Evolutionary conservation across 2,113 vertebrate species (phyloP), one percentile per base, ranked within the genome.

Genomic region (Vireo altiloquus): DNA sequence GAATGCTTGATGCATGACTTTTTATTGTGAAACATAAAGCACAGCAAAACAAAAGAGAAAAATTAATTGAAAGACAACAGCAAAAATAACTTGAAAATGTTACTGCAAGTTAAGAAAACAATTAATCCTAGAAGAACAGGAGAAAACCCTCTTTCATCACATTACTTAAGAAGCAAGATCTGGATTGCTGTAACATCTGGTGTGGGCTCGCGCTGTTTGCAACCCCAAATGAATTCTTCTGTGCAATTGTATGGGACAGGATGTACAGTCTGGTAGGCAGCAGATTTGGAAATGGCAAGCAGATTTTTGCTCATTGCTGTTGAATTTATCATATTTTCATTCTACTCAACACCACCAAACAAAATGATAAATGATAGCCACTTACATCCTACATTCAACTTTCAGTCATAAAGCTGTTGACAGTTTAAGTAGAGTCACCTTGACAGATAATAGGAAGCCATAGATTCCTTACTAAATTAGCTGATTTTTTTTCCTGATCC

Each of bases 141-240:
- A 1, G 47, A 61, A 68, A 64, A 6, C 0, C 0, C 1, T 3
- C n/a, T 88, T 49, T 72, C 59, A 61, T 65, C 28, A 33, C 7
- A 61, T 72, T 50, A 50, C 18, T 78, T 76, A 46, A 27, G 54
- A 83, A 87, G 37, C 17, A 79, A 42, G 11, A 60, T 72, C 57
- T 72, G 66, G 22, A 80, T 94, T 80, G 39, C 10, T 79, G 37
- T 68, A 90, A 79, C 44, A 76, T 37, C 66, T 95, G n/a, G 9
- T 75, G 49, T 65, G 40, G 35, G 21, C 40, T 91, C 20, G 57
- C n/a, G 33, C 7, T 49, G n/a, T 13, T 87, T 90, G 79, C 54
- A 76, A 33, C 69, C 28, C 53, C 61, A 93, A 53, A 85, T 47
- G 64, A 82, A 54, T 5, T 76, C 23, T 69, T 68, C 22, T 56